These are phyloP conservation scores for Rhagophthalmus giganteus DNA, from an alignment of 2,888 invertebrate genomes.

Conservation along the genomic window DNA sequence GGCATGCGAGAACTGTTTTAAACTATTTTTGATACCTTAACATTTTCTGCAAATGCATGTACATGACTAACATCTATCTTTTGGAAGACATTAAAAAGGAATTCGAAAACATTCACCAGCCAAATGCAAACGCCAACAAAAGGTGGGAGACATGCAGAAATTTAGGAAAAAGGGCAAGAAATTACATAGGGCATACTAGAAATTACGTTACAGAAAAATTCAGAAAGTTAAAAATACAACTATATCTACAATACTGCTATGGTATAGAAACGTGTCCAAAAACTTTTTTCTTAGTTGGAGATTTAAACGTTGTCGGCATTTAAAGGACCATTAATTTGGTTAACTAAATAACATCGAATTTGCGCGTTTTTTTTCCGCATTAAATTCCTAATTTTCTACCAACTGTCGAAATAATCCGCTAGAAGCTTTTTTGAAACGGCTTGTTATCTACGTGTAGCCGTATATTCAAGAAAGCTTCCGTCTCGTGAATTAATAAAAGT, in stretches of 20 bases:
- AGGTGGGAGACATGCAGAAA: conserved; percentile 52
- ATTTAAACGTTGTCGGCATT: conserved; percentile 12
- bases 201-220: conserved; percentile 27
- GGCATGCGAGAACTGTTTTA: conserved; percentile 47
- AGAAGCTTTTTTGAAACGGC: conserved; percentile 12
- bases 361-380: too few relatives aligned
- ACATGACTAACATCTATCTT: conserved; percentile 29
- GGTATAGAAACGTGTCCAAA: conserved; percentile 29
- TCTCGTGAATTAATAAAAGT: conserved; percentile 15
- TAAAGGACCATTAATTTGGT: conserved; percentile 5
- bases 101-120: conserved; percentile 52
- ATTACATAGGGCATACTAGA: conserved; percentile 29
- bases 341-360: conserved; percentile 4
- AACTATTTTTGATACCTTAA: conserved; percentile 31
- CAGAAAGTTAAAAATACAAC: conserved; percentile 26
- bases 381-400: conserved; percentile 24
- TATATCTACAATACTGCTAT: conserved; percentile 26
- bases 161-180: conserved; percentile 36
- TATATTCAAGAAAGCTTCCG: conserved; percentile 10
- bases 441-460: background rate
- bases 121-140: conserved; percentile 56
- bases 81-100: conserved; percentile 34
- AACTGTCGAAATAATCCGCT: conserved; percentile 25
- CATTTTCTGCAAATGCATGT: conserved; percentile 31
- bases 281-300: conserved; percentile 27